Percentiles rank a stretch among this genome's conserved stretches.
phyloP scores from a whole-genome alignment of 2,888 invertebrate species.

The Netelia virgata region DNA sequence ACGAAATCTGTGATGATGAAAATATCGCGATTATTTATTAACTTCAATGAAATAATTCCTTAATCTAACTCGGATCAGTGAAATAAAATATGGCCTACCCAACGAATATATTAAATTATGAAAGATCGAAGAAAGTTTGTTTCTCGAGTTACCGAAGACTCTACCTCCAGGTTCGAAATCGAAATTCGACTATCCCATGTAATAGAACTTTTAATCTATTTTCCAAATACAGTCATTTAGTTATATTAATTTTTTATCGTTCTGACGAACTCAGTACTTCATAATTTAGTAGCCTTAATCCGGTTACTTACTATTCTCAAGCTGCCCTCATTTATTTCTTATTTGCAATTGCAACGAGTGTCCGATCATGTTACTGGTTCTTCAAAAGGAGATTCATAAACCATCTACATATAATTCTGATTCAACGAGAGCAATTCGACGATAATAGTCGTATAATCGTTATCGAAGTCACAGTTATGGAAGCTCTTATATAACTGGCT shows the following conservation, averaged over 20 bases:
- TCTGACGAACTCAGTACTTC: background rate
- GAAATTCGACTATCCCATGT: too few species aligned
- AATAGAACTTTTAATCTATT: too few species aligned
- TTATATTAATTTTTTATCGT: background rate
- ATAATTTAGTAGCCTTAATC: background rate
- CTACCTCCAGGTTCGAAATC: too few species aligned
- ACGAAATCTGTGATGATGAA: too few species aligned
- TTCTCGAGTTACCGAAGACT: too few species aligned
- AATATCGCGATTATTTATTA: too few species aligned
- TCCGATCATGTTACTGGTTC: conserved; percentile 25
- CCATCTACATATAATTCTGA: conserved; percentile 28
- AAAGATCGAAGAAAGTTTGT: too few species aligned
- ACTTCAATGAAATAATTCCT: too few species aligned
- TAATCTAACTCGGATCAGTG: too few species aligned
- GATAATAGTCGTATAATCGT: conserved; percentile 59
- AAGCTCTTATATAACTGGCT: conserved; percentile 43
- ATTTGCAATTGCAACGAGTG: conserved; percentile 21
- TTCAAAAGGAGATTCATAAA: conserved; percentile 24
- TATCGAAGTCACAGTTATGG: conserved; percentile 51
- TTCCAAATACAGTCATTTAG: too few species aligned
- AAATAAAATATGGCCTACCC: too few species aligned
- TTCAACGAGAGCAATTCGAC: conserved; percentile 28
- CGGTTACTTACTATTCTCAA: background rate
- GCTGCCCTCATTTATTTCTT: background rate
- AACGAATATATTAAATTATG: too few species aligned